Base-by-base conservation (phyloP, 2,888 invertebrate genomes). In the Dioctria linearis region DNA sequence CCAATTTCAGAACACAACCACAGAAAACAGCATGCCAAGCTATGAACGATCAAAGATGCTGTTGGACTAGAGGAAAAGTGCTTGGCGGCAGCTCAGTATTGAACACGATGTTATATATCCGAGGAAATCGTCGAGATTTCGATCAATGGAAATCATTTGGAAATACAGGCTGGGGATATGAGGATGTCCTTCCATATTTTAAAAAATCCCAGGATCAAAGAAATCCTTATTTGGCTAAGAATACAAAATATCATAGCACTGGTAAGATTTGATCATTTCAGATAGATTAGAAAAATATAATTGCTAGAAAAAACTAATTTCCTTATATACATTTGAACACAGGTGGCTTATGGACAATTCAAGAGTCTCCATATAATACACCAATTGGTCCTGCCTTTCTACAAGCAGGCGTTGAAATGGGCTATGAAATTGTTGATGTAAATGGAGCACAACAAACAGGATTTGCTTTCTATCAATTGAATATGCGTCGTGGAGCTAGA, bases 381-480 rank as follows among this genome's bases (percentile, higher is more conserved):
- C 96, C 97, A 0, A 88, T 97, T 54, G 96, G 95, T 0, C 92
- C 94, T 0, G 96, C 96, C 0, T 95, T 96, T 85, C 88, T 97
- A 0, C 95, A 96, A 90, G 96, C 96, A 0, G 96, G 95, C n/a
- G 93, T 95, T 87, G 96, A 97, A 88, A 95, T 96, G 94, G 96
- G 96, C 40, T 97, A 96, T 88, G 95, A 96, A 80, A 92, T 96
- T 79, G 87, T 94, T 0, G 97, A 97, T 88, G 91, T 96, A 0
- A 97, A 97, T 86, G 96, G 96, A 0, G 94, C 91, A 0, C 92
- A 95, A 85, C 97, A 97, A 87, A 96, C 96, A 0, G 97, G 96
- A 5, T 96, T 95, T 86, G 93, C 94, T 2, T 93, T 96, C 86
- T 96, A 93, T 85, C 97, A 97, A 88, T 96, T 93, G 86, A 97